A percentile compares a stretch with the other conserved stretches of the same genome.
These are phyloP conservation scores for Aethes cnicana DNA, from an alignment of 2,888 invertebrate species.

Conservation along the genomic window DNA sequence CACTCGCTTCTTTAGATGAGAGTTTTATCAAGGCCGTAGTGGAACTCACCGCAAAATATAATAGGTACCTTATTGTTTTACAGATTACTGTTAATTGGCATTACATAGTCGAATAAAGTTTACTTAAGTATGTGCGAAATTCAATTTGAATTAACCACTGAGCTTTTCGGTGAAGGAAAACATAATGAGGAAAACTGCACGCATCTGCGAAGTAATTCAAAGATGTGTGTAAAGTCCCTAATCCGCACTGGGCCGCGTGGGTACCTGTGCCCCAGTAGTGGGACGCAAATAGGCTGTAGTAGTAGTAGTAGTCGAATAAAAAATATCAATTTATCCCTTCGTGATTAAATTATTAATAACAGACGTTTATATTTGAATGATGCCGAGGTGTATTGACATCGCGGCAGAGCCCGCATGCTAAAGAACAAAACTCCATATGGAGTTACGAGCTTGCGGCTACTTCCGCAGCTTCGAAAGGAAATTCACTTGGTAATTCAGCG, in stretches of 20 bases:
- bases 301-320: neutral
- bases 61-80: neutral
- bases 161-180: no score
- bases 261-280: no score
- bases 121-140: no score
- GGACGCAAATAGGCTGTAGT: no score
- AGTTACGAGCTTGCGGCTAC: slow-evolving; percentile 46
- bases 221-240: no score
- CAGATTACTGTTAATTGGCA: no score
- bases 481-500: slow-evolving; percentile 67
- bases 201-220: no score
- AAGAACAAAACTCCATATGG: slow-evolving; percentile 55
- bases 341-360: slow-evolving; percentile 4
- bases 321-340: neutral
- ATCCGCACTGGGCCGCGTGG: no score
- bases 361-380: slow-evolving; percentile 10
- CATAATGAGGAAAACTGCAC: no score
- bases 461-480: slow-evolving; percentile 76
- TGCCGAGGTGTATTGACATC: slow-evolving; percentile 55
- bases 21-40: neutral
- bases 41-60: neutral
- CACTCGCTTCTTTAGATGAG: neutral
- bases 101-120: no score
- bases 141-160: no score
- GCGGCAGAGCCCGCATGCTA: slow-evolving; percentile 57